Percentiles rank a stretch among this genome's conserved stretches.
These are phyloP conservation scores for Poicephalus gulielmi DNA, from an alignment of 2,113 vertebrate species.

Conservation along the genomic window DNA sequence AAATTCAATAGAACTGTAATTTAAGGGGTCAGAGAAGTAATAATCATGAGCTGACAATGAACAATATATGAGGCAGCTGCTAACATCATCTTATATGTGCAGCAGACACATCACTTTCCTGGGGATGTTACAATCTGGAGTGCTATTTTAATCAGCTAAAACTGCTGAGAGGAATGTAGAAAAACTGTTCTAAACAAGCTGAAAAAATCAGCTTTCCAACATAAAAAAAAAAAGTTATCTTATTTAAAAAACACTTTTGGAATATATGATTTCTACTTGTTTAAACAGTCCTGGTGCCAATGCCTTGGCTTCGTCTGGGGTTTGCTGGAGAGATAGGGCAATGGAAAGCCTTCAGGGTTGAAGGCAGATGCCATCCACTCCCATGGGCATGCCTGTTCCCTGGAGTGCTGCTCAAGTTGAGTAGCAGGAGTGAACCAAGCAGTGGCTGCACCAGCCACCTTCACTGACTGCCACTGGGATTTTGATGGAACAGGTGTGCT, in stretches of 20 bases:
- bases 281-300: background rate
- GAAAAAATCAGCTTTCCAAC: background rate
- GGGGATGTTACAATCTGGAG: background rate
- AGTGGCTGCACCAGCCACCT: background rate
- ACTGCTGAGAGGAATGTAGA: background rate
- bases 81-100: background rate
- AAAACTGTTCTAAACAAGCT: constrained; percentile 5
- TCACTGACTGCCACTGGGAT: background rate
- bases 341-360: background rate
- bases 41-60: background rate
- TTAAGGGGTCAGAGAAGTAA: background rate
- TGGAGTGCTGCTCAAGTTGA: background rate
- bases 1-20: background rate
- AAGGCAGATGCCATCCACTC: background rate
- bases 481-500: background rate
- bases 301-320: background rate
- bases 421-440: background rate
- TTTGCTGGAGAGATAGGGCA: background rate
- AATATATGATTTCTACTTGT: background rate
- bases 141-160: constrained; percentile 22
- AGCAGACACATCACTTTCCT: background rate
- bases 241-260: background rate
- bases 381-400: background rate
- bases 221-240: background rate
- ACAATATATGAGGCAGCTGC: background rate